Conservation (phyloP, 30 jellyfish, hydroid and myxozoan species). For the Aurelia coerulea region DNA sequence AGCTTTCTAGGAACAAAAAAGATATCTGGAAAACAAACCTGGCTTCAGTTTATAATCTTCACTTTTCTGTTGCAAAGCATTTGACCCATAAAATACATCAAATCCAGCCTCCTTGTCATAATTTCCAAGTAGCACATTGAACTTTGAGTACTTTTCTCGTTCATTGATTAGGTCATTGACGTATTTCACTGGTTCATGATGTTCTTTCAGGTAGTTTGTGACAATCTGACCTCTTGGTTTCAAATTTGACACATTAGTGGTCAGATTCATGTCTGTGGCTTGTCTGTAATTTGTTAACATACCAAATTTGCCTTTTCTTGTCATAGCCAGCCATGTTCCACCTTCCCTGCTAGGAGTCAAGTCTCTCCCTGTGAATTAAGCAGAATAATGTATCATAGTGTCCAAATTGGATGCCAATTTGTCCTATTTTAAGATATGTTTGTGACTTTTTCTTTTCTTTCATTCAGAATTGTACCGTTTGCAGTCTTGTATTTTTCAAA, state of each 20-base stretch:
- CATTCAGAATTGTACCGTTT: too few relatives aligned
- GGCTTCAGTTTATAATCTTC: constrained; percentile 10
- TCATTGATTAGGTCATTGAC: constrained; percentile 21
- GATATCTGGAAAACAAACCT: not conserved
- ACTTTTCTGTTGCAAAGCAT: not conserved
- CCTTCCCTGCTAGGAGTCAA: constrained; percentile 78
- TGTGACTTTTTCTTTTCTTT: too few relatives aligned
- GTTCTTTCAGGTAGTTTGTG: constrained; percentile 34
- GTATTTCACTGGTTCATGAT: constrained; percentile 25
- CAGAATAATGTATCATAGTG: too few relatives aligned
- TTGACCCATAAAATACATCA: constrained; percentile 42
- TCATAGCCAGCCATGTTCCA: constrained; percentile 92
- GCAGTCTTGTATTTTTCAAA: too few relatives aligned
- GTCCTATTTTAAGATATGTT: too few relatives aligned
- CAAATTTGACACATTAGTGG: not conserved
- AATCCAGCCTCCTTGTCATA: constrained; percentile 18
- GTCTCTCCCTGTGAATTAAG: constrained; percentile 67
- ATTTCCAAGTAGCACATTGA: constrained; percentile 59
- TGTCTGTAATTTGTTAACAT: constrained; percentile 69
- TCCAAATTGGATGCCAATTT: too few relatives aligned
- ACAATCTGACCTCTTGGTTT: constrained; percentile 72
- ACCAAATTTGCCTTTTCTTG: constrained; percentile 70
- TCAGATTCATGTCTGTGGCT: not conserved
- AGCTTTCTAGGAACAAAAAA: too few relatives aligned
- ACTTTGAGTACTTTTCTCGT: constrained; percentile 29